Conservation (phyloP, 2,113 vertebrate genomes). For the Eretmochelys imbricata region DNA sequence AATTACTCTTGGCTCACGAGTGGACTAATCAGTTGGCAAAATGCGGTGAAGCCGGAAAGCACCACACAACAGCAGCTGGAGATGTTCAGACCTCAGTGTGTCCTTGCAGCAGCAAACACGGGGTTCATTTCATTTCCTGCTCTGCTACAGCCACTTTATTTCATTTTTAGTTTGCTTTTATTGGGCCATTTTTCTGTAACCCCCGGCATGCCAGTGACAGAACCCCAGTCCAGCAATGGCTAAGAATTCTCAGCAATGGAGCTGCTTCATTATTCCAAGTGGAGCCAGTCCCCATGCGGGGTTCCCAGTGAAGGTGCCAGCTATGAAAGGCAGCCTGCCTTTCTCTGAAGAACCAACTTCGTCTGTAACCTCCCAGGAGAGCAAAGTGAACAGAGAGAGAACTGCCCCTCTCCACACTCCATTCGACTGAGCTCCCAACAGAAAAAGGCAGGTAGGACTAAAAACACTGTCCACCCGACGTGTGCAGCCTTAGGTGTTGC, state of each 20-base stretch:
- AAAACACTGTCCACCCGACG: background rate
- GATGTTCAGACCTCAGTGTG: background rate
- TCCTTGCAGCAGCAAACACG: background rate
- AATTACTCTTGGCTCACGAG: background rate
- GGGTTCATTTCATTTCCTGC: background rate
- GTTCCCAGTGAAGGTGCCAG: background rate
- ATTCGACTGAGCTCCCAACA: too few relatives aligned
- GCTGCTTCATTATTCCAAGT: background rate
- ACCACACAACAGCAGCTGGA: background rate
- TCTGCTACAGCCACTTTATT: background rate
- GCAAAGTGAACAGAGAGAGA: background rate
- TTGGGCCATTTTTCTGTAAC: background rate
- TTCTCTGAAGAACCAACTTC: background rate
- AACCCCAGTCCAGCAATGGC: background rate
- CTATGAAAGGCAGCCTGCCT: background rate
- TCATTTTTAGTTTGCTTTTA: background rate
- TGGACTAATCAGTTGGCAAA: background rate
- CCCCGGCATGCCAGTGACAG: background rate
- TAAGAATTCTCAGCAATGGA: background rate
- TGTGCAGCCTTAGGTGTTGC: background rate
- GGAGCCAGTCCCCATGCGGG: background rate
- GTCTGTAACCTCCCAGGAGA: background rate
- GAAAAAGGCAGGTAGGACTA: background rate
- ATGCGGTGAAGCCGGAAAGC: background rate
- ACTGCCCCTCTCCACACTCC: background rate